Evolutionary conservation across 2,888 invertebrate species (phyloP), one percentile per base, ranked within the genome.

Genomic region (Willowsia nigromaculata): DNA sequence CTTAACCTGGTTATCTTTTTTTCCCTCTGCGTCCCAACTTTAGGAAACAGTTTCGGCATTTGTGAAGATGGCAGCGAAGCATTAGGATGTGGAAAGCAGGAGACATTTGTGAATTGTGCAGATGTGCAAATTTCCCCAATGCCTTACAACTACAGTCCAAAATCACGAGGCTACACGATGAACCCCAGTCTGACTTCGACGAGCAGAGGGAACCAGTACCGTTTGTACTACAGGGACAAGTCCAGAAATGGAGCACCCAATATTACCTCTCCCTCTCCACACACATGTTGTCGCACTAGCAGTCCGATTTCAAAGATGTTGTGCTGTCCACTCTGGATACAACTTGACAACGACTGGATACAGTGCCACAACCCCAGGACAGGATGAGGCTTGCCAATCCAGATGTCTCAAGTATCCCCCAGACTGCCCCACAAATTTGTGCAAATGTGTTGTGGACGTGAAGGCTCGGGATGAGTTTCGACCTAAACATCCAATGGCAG

Each of bases 21-120:
- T n/a, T n/a, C n/a, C n/a, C n/a, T n/a, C n/a, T n/a, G n/a, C n/a
- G n/a, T n/a, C n/a, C n/a, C n/a, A n/a, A n/a, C n/a, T n/a, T n/a
- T 18, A 90, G 96, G 96, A 22, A 98, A 98, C 93, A 98, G 97
- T 96, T 98, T 98, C 98, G 98, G 98, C 5, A 96, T 95, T 25
- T 98, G 98, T 93, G 94, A 95, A 0, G 97, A 98, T 93, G 97
- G 98, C 93, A 18, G 93, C 93, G 65, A 93, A 93, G 18, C 91
- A 91, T 2, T 93, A 13, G 93, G 98, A 1, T 98, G 98, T 93
- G 98, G 98, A n/a, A 95, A 96, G 91, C 97, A 98, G 4, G 98
- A 98, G 94, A 97, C 97, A 0, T 98, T 98, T 94, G 95, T 97
- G 90, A 98, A 98, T 94, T 98, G 98, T 93, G 98, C 98, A 0